Conservation (phyloP, 2,888 invertebrate species). For the Heliconius cydno region DNA sequence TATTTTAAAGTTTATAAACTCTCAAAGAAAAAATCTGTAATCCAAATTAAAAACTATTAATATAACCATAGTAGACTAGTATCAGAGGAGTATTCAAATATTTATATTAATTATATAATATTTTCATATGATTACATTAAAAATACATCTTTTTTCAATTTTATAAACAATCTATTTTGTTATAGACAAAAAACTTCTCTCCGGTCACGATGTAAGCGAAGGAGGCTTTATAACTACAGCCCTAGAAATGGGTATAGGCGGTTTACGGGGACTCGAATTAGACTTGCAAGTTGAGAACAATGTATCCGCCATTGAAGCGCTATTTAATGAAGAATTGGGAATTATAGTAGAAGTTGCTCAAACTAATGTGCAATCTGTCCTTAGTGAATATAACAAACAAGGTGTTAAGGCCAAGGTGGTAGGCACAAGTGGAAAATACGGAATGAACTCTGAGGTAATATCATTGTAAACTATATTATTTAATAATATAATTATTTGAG, state of each 20-base stretch:
- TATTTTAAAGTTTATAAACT: too few relatives aligned
- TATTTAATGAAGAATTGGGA: slow-evolving; percentile 94
- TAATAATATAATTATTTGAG: too few relatives aligned
- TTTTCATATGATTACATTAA: neutral
- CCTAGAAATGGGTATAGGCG: slow-evolving; percentile 98
- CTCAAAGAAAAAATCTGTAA: too few relatives aligned
- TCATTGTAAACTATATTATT: too few relatives aligned
- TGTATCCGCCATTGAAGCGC: slow-evolving; percentile 84
- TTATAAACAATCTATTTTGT: slow-evolving; percentile 1
- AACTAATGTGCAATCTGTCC: slow-evolving; percentile 81
- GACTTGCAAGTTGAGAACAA: slow-evolving; percentile 77
- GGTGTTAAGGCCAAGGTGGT: slow-evolving; percentile 87
- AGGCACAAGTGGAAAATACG: slow-evolving; percentile 86
- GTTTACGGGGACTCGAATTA: slow-evolving; percentile 90
- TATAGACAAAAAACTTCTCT: slow-evolving; percentile 86
- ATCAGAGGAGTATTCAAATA: neutral
- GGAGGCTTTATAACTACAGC: slow-evolving; percentile 96
- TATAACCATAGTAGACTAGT: neutral
- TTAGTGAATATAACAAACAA: slow-evolving; percentile 83
- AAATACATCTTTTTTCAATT: neutral
- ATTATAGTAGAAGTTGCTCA: slow-evolving; percentile 90
- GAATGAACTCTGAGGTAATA: slow-evolving; percentile 84
- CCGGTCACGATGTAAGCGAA: slow-evolving; percentile 98
- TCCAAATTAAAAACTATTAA: too few relatives aligned
- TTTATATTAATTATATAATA: neutral